Evolutionary conservation across 2,797 vertebrate genomes (phyloP).

Genomic region (Sciurus carolinensis): DNA sequence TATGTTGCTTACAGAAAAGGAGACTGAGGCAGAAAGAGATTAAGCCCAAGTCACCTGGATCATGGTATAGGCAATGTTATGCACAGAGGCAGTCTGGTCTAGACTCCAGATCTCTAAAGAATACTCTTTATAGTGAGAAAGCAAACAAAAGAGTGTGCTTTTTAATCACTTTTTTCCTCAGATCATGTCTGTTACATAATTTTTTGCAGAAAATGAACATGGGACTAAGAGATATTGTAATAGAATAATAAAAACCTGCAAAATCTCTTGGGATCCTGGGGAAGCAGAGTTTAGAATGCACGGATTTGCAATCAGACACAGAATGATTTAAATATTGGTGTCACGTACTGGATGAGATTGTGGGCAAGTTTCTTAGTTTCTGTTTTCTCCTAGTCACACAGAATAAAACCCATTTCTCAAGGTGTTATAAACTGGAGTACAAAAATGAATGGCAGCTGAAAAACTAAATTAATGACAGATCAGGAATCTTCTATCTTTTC

Average conservation of each 20-base stretch:
- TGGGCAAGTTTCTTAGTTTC: not conserved
- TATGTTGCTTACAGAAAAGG: not conserved
- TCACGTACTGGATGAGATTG: not conserved
- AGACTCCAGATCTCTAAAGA: not conserved
- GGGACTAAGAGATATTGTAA: not conserved
- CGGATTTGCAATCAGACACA: not conserved
- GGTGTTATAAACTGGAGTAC: not conserved
- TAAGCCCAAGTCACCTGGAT: not conserved
- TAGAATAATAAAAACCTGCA: not conserved
- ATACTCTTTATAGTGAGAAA: not conserved
- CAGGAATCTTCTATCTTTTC: not conserved
- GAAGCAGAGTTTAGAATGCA: not conserved
- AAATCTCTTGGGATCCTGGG: not conserved
- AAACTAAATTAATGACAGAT: not conserved
- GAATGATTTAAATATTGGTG: slow-evolving; percentile 15
- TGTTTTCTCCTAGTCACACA: not conserved
- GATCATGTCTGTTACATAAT: not conserved
- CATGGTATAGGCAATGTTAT: not conserved
- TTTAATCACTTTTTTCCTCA: not conserved
- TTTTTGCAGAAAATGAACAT: not conserved
- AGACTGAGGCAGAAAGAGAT: not conserved
- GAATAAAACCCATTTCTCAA: not conserved
- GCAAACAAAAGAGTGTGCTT: not conserved
- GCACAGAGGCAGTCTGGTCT: not conserved
- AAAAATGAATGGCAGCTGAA: not conserved